A percentile compares a stretch with the other conserved stretches of the same genome.
Conservation (phyloP, 2,888 invertebrate species). For the Drosophila melanosoma region DNA sequence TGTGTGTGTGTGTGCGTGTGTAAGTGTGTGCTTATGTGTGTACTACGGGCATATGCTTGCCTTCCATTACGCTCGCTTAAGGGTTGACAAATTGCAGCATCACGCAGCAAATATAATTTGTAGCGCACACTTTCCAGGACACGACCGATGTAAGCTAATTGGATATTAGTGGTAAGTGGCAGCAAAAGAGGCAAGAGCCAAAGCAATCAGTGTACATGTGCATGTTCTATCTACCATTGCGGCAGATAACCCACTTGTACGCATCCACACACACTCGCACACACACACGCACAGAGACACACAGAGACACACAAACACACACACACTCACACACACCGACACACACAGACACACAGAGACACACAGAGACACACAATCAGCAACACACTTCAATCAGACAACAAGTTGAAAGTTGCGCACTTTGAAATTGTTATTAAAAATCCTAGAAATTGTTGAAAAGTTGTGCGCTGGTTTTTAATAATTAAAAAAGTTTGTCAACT, state of each 20-base stretch:
- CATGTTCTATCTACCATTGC: conserved; percentile 67
- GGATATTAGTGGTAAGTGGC: conserved; percentile 75
- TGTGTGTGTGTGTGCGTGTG: not conserved
- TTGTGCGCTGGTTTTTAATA: conserved; percentile 57
- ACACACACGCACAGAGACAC: conserved; percentile 17
- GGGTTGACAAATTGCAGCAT: conserved; percentile 74
- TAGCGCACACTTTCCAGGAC: conserved; percentile 68
- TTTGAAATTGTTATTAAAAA: conserved; percentile 36
- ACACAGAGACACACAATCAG: not conserved
- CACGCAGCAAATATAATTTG: conserved; percentile 67
- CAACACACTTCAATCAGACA: conserved; percentile 2
- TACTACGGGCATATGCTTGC: conserved; percentile 60
- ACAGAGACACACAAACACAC: not conserved
- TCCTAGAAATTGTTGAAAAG: conserved; percentile 31
- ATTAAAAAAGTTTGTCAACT: conserved; percentile 60
- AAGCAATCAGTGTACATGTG: conserved; percentile 17
- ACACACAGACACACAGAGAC: conserved; percentile 7
- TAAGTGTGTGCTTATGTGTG: conserved; percentile 17
- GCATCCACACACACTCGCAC: conserved; percentile 18
- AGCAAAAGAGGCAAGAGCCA: not conserved
- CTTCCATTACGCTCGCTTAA: conserved; percentile 33
- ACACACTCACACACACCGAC: conserved; percentile 15
- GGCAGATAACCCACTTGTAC: conserved; percentile 46
- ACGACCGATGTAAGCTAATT: conserved; percentile 66
- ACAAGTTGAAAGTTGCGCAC: conserved; percentile 31